Conservation (phyloP, 2,888 invertebrate genomes). For the Eumacrocentrus americanus region DNA sequence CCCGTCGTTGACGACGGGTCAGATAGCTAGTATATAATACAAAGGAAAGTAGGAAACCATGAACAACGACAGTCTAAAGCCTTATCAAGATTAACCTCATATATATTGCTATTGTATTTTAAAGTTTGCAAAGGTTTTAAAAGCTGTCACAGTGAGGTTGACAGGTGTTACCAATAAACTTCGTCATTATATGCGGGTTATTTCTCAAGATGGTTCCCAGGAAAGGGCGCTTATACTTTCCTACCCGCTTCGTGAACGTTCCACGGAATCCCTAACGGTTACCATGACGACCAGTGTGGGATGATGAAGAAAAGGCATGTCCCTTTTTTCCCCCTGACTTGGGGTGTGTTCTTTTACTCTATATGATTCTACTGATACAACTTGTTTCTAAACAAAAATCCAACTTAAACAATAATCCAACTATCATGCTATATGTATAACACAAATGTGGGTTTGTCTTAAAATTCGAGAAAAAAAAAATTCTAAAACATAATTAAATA, state of each 20-base stretch:
- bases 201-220: slow-evolving; percentile 50
- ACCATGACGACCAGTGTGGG: slow-evolving; percentile 46
- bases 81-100: slow-evolving; percentile 1
- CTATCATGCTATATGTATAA: too few relatives aligned
- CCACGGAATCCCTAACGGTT: slow-evolving; percentile 47
- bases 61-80: not conserved
- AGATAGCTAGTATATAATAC: not conserved
- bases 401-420: not conserved
- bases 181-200: slow-evolving; percentile 33
- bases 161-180: slow-evolving; percentile 33
- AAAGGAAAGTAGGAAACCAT: not conserved
- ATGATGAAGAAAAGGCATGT: slow-evolving; percentile 34
- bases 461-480: too few relatives aligned
- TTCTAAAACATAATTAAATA: too few relatives aligned
- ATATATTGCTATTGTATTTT: not conserved
- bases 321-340: slow-evolving; percentile 31
- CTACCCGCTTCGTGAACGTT: slow-evolving; percentile 30
- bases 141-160: slow-evolving; percentile 10
- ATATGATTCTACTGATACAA: not conserved
- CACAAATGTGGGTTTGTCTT: too few relatives aligned
- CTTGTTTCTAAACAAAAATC: not conserved
- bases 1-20: too few relatives aligned
- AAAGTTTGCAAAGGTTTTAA: slow-evolving; percentile 9
- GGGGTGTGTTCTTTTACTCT: slow-evolving; percentile 14
- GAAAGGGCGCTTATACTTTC: slow-evolving; percentile 26